Conservation (phyloP, 2,888 invertebrate species). For the Athetis lepigone region DNA sequence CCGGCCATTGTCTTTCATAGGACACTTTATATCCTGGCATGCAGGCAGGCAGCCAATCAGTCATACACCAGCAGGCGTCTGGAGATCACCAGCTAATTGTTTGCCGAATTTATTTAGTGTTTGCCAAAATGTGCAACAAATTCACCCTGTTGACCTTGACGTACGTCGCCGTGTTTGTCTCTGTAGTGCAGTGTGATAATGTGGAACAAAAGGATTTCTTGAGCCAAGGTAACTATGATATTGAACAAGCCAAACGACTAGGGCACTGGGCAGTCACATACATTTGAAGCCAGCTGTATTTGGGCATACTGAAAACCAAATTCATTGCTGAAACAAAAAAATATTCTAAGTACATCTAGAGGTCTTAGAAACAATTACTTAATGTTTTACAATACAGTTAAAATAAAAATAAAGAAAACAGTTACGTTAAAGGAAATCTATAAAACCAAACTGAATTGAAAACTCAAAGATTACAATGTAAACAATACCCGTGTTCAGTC, state of each 20-base stretch:
- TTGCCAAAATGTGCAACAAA: constrained; percentile 82
- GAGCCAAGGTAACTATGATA: constrained; percentile 74
- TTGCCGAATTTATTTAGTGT: constrained; percentile 55
- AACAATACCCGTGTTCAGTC: background rate
- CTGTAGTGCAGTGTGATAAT: constrained; percentile 80
- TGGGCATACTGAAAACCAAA: background rate
- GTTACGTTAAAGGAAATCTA: background rate
- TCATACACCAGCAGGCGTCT: constrained; percentile 78
- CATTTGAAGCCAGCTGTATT: background rate
- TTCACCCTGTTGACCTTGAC: constrained; percentile 78
- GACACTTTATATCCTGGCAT: constrained; percentile 89
- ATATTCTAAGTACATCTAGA: background rate
- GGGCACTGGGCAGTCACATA: background rate
- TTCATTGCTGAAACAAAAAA: background rate
- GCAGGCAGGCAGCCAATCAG: constrained; percentile 80
- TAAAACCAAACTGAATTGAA: background rate
- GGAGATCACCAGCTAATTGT: constrained; percentile 70
- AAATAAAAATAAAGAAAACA: background rate
- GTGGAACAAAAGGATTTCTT: constrained; percentile 73
- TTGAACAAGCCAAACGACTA: background rate
- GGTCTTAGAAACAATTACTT: background rate
- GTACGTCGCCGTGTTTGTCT: constrained; percentile 79
- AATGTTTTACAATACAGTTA: too few relatives aligned
- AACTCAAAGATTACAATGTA: background rate
- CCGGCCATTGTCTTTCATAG: constrained; percentile 85